Base-by-base conservation (phyloP, 2,888 invertebrate species). In the Agonopterix subpropinquella region DNA sequence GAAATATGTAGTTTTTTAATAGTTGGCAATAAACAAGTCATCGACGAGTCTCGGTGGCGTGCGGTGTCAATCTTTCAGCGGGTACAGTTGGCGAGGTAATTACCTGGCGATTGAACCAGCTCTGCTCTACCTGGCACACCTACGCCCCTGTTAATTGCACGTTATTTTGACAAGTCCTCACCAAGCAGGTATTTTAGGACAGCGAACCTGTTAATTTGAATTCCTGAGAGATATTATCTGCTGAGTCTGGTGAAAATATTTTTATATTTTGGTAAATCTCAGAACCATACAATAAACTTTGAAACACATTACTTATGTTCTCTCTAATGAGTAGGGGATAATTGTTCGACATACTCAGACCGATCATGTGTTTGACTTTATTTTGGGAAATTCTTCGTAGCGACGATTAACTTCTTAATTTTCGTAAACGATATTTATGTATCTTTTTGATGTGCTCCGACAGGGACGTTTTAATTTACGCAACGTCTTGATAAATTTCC, bases 11-110 rank as follows among this genome's bases (percentile, higher is more conserved):
- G 55, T 65, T 65, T 72, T 73, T 69, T 62, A 72, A 69, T 71
- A 69, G 60, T 64, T 69, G 57, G 69, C 71, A 76, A 78, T 80
- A 82, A 79, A 80, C 77, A 77, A 81, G 74, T 80, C 76, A 70
- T 77, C 77, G 70, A 57, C 64, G 57, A 59, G 61, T 57, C 65
- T 67, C 61, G 52, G 56, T 57, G 57, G 50, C 11, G 13, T 39
- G 39, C 11, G 39, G 64, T 77, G 82, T 82, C 84, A 79, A 77
- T 85, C 81, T 80, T 72, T 84, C 80, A 77, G 63, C 82, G 61
- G 54, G 71, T 66, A 66, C 67, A 72, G 72, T 70, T 65, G 67
- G 60, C 70, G 70, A 70, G 77, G 73, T 86, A 85, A 86, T 85
- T 83, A 74, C 71, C 74, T 71, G 77, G 51, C 64, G 74, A 76